Base-by-base conservation (phyloP, 1,140 invertebrate species). In the Nebria ingens region DNA sequence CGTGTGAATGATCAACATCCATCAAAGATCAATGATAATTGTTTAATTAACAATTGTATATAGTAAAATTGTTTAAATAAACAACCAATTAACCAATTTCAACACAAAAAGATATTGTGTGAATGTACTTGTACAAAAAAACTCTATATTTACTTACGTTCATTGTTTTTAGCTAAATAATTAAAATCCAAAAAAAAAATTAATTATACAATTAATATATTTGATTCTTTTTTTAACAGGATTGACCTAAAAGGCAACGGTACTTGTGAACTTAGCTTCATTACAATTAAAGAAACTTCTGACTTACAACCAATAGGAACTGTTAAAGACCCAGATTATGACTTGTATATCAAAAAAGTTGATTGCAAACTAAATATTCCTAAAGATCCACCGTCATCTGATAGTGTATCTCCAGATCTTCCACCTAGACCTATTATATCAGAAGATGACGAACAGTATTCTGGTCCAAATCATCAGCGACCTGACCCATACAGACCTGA, bases 241-340 rank as follows among this genome's bases (percentile, higher is more conserved):
- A 77, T 82, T 55, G 72, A 75, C 59, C 63, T 71, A 42, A 79
- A 77, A 69, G 80, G 81, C 61, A 84, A 84, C 64, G 76, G 75
- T 40, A 79, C 78, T 13, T 84, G 82, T 65, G 71, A 77, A 29
- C 61, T 83, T 52, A 75, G 75, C 52, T 62, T 66, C 38, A 64
- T 70, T 52, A 63, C 73, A 52, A 69, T 76, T 51, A 69, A 69
- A 55, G 63, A 67, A 61, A 60, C 66, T 19, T 59, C 62, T 19
- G 69, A 75, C 61, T 20, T 67, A 25, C 62, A 71, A 64, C 68
- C 73, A 60, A 62, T 66, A 64, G 67, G 69, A 55, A 65, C 69
- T 20, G 64, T 72, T 56, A 65, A 67, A 57, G 76, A 83, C 65
- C 68, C 75, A 19, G 79, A 83, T 65, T 83, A 76, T 60, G 81